These are phyloP conservation scores for Clarias laeviceps DNA, from an alignment of 2,797 vertebrate species.

Conservation along the genomic window DNA sequence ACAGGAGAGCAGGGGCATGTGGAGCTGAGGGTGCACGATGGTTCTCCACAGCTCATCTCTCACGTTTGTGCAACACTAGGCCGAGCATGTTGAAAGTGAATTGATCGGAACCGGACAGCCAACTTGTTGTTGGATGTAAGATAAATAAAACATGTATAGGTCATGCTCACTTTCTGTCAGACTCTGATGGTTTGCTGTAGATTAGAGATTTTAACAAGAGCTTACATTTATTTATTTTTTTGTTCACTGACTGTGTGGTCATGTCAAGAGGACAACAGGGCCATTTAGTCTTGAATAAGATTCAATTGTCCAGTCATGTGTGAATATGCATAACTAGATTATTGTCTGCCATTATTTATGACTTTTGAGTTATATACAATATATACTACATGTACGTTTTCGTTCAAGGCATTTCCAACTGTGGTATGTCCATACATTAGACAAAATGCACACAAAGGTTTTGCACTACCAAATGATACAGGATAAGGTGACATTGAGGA, in stretches of 20 bases:
- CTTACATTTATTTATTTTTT: conserved; percentile 2
- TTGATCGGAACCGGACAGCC: conserved; percentile 22
- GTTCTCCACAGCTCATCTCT: conserved; percentile 47
- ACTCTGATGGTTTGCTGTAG: conserved; percentile 37
- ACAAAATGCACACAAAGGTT: not conserved
- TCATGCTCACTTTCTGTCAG: conserved; percentile 46
- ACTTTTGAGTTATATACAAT: not conserved
- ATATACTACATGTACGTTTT: not conserved
- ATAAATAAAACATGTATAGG: conserved; percentile 38
- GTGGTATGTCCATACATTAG: not conserved
- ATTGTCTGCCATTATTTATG: conserved; percentile 12
- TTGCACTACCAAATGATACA: not conserved
- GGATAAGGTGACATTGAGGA: not conserved
- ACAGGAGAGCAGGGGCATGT: conserved; percentile 37
- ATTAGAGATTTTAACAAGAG: conserved; percentile 37
- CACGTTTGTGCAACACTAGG: conserved; percentile 33
- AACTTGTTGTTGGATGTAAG: conserved; percentile 47
- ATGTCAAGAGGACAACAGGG: conserved; percentile 16
- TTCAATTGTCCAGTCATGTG: conserved; percentile 36
- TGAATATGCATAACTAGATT: conserved; percentile 29
- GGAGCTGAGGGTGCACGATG: conserved; percentile 25
- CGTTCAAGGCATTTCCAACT: conserved; percentile 1
- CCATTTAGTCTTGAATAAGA: conserved; percentile 39
- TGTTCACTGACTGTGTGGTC: conserved; percentile 24
- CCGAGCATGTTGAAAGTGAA: conserved; percentile 38